Evolutionary conservation across 2,797 vertebrate species (phyloP), one percentile per base, ranked within the genome.

Genomic region (Mergus octosetaceus): DNA sequence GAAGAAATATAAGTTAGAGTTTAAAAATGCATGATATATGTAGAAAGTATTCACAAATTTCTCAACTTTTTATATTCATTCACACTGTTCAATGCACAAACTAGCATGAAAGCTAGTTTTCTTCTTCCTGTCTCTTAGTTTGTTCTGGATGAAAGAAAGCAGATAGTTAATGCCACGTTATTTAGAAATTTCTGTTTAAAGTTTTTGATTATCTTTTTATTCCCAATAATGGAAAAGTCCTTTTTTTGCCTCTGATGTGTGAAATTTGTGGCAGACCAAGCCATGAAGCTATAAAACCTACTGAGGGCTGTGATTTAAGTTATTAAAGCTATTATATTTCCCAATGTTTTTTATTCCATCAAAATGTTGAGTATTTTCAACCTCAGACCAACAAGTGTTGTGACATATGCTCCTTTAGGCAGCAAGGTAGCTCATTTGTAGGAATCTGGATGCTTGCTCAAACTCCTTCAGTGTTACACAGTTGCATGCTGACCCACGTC

Each of bases 191-290:
- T 18, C n/a, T 49, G 24, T 20, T 53, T 62, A 20, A 25, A 18
- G 11, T 32, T 82, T 34, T 51, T 56, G 8, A 15, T 66, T 1
- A 5, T 15, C 25, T 53, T 47, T 68, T 36, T 74, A 13, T 51
- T 2, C 13, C 12, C 2, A 15, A 11, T 39, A 76, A 51, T 7
- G 43, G 0, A 1, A 30, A 2, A 5, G 24, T 54, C 11, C 18
- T 49, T 69, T 28, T 7, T 22, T 85, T n/a, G 2, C 7, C 9
- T 90, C 24, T 18, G 11, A 56, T 71, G 6, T 5, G n/a, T 80
- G 47, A 74, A 64, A 91, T 54, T 19, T 85, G 3, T 75, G 41
- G 62, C 69, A 8, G 3, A 87, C 21, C 13, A 58, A 82, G 9
- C 25, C 7, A 4, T 62, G 38, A 47, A 38, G 45, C 18, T 53